Base-by-base conservation (phyloP, 2,797 vertebrate species). In the Neopelma chrysocephalum region DNA sequence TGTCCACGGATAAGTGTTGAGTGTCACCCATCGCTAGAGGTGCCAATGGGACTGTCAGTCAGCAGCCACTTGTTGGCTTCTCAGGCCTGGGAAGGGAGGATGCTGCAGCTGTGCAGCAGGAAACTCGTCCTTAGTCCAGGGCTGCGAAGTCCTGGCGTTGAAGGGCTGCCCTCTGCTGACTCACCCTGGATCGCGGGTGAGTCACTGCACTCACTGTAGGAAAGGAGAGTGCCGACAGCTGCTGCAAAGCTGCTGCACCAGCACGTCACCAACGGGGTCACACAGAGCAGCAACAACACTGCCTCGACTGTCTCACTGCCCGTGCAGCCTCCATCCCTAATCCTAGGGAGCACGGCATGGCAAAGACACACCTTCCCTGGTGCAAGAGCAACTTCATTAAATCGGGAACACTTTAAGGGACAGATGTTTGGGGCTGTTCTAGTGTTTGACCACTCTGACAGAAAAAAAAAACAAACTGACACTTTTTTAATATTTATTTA, bases 161-260 rank as follows among this genome's bases (percentile, higher is more conserved):
- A 51, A 70, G 93, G 80, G 64, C 77, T 82, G 85, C 86, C 85
- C 62, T 94, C 82, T 91, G 57, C 90, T 60, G 93, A 56, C 69
- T 21, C 14, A 23, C 1, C 53, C 78, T 11, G 42, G 12, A 7
- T 12, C 17, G 57, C 3, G 29, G 51, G 51, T 20, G n/a, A 77
- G 40, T 17, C 42, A 7, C 47, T 14, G 31, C 42, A 12, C 36
- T 70, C 43, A 10, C 38, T 2, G 6, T 4, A 10, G 17, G n/a
- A 65, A 26, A 9, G 18, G 19, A 48, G 60, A 73, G 60, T 4
- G 1, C 34, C 7, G 8, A 62, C 15, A 38, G 54, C 43, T 48
- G 1, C n/a, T 34, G 65, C 50, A 64, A 77, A 82, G 61, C 77
- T 54, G 54, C 38, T 53, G 34, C 76, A 53, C 36, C 78, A 45